Base-by-base conservation (phyloP, 2,888 invertebrate species). In the Hololepta plana region DNA sequence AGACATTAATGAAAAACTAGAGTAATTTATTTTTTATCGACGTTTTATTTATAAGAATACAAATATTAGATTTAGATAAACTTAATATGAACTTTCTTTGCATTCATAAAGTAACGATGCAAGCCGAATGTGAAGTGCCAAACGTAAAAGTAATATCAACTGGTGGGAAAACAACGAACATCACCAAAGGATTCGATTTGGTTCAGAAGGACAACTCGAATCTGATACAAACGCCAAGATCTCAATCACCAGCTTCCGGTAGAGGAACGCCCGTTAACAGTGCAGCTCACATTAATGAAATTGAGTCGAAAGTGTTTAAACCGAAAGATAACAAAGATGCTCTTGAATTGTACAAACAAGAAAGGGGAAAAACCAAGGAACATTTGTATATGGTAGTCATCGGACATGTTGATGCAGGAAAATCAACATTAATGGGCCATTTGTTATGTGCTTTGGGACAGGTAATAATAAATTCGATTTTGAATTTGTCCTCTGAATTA, bases 331-430 rank as follows among this genome's bases (percentile, higher is more conserved):
- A 63, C 49, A 36, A 55, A 10, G 70, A 73, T 44, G 64, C 69
- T 1, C 47, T 61, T 20, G 57, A 58, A 21, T 62, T 74, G 37
- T 88, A 75, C 42, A 58, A 64, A 25, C 72, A 67, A 41, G 80
- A 82, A 45, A 67, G 87, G 37, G 73, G 76, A 1, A 62, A 66
- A n/a, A 68, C 68, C 9, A 93, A 93, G 46, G 79, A 80, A 17
- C 75, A 85, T 45, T 62, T 95, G 31, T 87, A 93, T 47, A 71
- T 95, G 59, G 84, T 91, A 33, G 85, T 87, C 6, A 76, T 85
- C 49, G 98, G 84, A 6, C 98, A 98, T 60, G 98, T 99, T 2
- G 98, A 93, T 61, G 91, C 91, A 16, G 93, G 93, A 0, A 93
- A 93, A 53, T 87, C 87, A 37, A 95, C 93, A 5, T 57, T 98